Percentiles rank a stretch among this genome's conserved stretches.
phyloP scores from a whole-genome alignment of 1,140 invertebrate species.

The Probaryconus sp. region DNA sequence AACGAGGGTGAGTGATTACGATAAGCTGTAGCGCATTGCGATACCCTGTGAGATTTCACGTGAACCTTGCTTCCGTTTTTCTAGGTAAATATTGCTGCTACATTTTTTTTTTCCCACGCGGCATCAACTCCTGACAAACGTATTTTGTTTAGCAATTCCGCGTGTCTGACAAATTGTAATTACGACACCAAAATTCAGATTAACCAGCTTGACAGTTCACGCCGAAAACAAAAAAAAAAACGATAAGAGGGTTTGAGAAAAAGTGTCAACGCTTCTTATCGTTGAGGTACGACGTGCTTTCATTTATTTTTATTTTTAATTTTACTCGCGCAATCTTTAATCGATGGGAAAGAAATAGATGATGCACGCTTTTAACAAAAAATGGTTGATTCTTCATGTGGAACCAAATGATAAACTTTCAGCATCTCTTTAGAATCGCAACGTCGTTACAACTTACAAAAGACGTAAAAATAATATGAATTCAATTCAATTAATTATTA shows the following conservation, averaged over 20 bases:
- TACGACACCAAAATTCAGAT: slow-evolving; percentile 2
- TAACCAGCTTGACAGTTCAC: neutral
- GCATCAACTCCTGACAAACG: neutral
- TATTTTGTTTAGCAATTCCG: slow-evolving; percentile 6
- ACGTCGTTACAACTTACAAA: no score
- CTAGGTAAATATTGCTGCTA: slow-evolving; percentile 45
- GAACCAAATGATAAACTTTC: no score
- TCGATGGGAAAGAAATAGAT: no score
- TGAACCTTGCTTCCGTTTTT: slow-evolving; percentile 56
- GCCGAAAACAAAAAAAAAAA: neutral
- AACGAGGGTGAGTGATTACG: slow-evolving; percentile 70
- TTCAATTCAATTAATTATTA: no score
- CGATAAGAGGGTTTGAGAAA: neutral
- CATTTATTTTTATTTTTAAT: no score
- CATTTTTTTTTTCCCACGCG: slow-evolving; percentile 35
- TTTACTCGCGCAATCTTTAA: no score
- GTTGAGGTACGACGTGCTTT: no score
- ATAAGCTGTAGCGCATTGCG: slow-evolving; percentile 62
- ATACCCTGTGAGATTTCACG: slow-evolving; percentile 65
- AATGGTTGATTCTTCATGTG: no score
- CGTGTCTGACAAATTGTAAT: slow-evolving; percentile 14
- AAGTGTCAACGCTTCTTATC: neutral
- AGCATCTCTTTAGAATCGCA: no score
- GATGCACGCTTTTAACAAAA: no score
- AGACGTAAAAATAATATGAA: no score